Percentiles rank a stretch among this genome's conserved stretches.
phyloP scores from a whole-genome alignment of 1,140 invertebrate species.

The Phenacoccus solenopsis region DNA sequence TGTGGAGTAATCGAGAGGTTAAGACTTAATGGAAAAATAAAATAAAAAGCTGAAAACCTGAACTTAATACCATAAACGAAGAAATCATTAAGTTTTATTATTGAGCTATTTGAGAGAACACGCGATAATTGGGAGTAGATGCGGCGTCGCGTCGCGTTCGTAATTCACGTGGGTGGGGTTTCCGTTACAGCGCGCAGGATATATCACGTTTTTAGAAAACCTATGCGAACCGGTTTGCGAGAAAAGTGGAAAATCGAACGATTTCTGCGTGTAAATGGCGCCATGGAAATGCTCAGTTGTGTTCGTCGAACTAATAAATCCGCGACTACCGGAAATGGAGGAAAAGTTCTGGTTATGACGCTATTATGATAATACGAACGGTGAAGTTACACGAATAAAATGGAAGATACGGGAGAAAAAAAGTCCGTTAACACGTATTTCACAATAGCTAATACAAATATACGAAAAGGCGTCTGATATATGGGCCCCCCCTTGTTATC shows the following conservation, averaged over 20 bases:
- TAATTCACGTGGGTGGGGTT: background rate
- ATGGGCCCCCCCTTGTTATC: background rate
- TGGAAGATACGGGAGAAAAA: background rate
- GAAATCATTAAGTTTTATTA: background rate
- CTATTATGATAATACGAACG: background rate
- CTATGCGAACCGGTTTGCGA: background rate
- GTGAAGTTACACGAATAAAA: background rate
- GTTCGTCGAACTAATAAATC: background rate
- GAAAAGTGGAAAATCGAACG: background rate
- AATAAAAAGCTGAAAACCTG: background rate
- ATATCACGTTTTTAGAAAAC: background rate
- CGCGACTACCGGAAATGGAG: background rate
- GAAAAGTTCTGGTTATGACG: background rate
- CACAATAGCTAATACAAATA: background rate
- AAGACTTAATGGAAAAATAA: background rate
- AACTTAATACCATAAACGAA: background rate
- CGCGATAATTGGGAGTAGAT: constrained; percentile 1
- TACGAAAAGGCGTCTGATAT: background rate
- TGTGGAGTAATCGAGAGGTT: background rate
- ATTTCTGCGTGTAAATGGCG: background rate
- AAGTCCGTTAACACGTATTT: background rate
- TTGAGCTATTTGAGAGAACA: background rate
- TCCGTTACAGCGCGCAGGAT: background rate
- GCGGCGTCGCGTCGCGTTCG: background rate
- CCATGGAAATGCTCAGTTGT: background rate